Evolutionary conservation across 2,113 vertebrate genomes (phyloP), one percentile per base, ranked within the genome.

Genomic region (Eretmochelys imbricata): DNA sequence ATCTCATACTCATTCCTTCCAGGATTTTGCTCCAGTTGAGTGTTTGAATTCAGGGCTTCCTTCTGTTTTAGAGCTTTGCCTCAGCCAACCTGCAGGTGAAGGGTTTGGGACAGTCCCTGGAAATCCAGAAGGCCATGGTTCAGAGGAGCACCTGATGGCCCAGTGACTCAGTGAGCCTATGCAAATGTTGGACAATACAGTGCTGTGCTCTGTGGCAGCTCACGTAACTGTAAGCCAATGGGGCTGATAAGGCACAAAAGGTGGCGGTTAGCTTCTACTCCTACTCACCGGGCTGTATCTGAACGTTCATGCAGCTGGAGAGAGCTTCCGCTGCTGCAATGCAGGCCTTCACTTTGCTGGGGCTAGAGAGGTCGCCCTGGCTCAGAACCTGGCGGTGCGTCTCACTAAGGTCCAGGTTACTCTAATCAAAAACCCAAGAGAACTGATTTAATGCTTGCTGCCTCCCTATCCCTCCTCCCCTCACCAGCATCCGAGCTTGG

Each of bases 251-350:
- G 20, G 72, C n/a, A 38, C 35, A 38, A 42, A 75, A n/a, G 38
- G 89, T 17, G 83, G 79, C 3, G 2, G 1, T 1, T 35, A 57
- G 46, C 20, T 82, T 79, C 57, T 49, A 29, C 79, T 31, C 24
- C 6, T 29, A n/a, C 92, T 92, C 85, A 97, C 97, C 81, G 0
- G 97, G 92, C 0, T 89, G 92, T 17, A 96, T 22, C 82, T 79
- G 95, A 13, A 62, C 2, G 5, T 27, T 91, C 93, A 94, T 93
- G 94, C 96, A 97, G 94, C 5, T 20, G 51, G 91, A 53, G 7
- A 98, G 93, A 55, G 94, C 96, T 48, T 83, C 82, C 4, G 79
- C 96, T 2, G 97, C 97, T 31, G 79, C 88, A 50, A 38, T n/a
- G 65, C 96, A 97, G 89, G 92, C 87, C 87, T 57, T 6, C 27